Evolutionary conservation across 2,113 vertebrate genomes (phyloP), one percentile per base, ranked within the genome.

Genomic region (Brachirus orientalis): DNA sequence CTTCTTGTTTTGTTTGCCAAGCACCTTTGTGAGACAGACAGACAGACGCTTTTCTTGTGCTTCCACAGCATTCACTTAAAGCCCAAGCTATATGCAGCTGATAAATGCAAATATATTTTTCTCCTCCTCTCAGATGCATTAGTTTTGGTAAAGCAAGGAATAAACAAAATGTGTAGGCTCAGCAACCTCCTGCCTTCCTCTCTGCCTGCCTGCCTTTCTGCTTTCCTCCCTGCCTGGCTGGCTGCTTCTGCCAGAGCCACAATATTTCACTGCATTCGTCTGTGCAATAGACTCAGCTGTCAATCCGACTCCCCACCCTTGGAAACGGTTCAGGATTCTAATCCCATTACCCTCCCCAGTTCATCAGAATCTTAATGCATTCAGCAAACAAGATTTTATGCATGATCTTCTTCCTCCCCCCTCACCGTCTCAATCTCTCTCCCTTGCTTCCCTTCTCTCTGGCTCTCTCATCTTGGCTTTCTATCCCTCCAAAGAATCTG

Each of bases 381-480:
- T 92, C 91, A 92, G 82, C 88, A 91, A 91, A 93, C 74, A 86
- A 94, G 90, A 94, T 95, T 94, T 95, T 94, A 91, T 94, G 91
- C 88, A 86, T 93, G 92, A 90, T 94, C 91, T 85, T 90, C 69
- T 79, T 62, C 66, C 86, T 69, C 83, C 82, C 89, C 85, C 41
- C 64, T 59, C 66, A 56, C 72, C 58, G 69, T 70, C 41, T 70
- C 59, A 46, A 19, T 85, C 82, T 79, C 82, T 72, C 82, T 80
- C 83, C 44, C 80, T 85, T 72, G 52, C 76, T 56, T 69, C 59
- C n/a, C 40, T 10, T 77, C 74, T 57, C 80, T 89, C 86, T 84
- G 84, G 72, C 78, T 57, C 80, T 90, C 86, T 83, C 83, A 86
- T 84, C 83, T 90, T 90, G 90, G 90, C 88, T 89, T 88, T 68